These are phyloP conservation scores for Ceratothoa steindachneri DNA, from an alignment of 2,888 invertebrate species.

Conservation along the genomic window DNA sequence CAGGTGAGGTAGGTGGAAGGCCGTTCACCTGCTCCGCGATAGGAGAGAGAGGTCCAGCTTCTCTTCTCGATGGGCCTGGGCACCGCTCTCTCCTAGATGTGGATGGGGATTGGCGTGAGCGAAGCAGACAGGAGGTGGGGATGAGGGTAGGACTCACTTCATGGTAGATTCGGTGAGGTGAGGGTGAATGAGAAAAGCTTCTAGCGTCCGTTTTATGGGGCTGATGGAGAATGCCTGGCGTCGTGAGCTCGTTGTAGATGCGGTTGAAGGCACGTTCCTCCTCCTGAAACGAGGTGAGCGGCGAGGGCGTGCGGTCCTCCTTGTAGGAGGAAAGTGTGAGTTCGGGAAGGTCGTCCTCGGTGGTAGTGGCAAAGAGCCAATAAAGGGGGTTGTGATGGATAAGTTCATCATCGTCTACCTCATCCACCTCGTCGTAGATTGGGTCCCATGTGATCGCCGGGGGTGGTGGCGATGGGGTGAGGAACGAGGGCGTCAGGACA, in stretches of 20 bases:
- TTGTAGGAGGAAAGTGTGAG: slow-evolving; percentile 13
- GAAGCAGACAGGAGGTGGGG: background rate
- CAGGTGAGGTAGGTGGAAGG: background rate
- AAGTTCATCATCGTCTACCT: slow-evolving; percentile 24
- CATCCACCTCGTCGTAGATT: slow-evolving; percentile 19
- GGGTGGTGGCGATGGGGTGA: background rate
- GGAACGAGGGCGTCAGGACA: slow-evolving; percentile 27
- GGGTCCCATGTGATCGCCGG: background rate
- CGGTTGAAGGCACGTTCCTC: slow-evolving; percentile 10
- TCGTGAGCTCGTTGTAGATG: background rate
- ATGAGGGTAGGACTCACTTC: background rate
- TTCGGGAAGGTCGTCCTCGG: slow-evolving; percentile 6
- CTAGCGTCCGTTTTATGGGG: too few species aligned
- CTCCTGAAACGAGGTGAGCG: background rate
- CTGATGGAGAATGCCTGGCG: background rate
- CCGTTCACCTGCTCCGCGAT: slow-evolving; percentile 6
- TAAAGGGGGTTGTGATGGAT: slow-evolving; percentile 44
- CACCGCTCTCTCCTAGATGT: background rate
- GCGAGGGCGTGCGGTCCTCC: slow-evolving; percentile 11
- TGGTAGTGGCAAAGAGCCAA: slow-evolving; percentile 17
- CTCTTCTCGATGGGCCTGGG: background rate
- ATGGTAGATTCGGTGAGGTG: background rate
- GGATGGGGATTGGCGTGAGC: background rate
- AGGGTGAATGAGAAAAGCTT: background rate
- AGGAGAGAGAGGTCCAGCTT: slow-evolving; percentile 9